phyloP scores from a whole-genome alignment of 2,113 vertebrate genomes.

The Fulica atra region DNA sequence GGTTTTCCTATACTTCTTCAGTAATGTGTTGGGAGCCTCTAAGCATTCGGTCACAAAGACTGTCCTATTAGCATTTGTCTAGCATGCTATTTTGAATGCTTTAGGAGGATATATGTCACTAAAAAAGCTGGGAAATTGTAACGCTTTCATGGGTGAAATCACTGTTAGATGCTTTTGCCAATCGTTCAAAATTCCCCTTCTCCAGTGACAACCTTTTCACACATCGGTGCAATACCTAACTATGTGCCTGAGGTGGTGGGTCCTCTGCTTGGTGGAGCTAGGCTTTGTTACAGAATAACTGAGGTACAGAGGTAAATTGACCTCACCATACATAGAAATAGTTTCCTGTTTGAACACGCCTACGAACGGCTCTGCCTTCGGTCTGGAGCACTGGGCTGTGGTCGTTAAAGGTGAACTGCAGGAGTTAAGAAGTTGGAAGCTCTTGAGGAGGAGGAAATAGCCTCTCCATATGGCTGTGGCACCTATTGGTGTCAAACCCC shows the following conservation, averaged over 20 bases:
- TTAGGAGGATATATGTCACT: neutral
- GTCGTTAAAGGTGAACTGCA: neutral
- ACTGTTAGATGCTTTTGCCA: neutral
- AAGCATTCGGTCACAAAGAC: neutral
- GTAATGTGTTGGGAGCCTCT: neutral
- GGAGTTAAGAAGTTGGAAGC: neutral
- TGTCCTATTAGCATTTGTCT: neutral
- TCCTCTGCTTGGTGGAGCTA: neutral
- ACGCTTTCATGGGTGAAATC: neutral
- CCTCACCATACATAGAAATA: neutral
- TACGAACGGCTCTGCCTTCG: neutral
- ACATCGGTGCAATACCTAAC: neutral
- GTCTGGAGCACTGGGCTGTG: neutral
- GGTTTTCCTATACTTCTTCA: neutral
- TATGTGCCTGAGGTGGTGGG: neutral
- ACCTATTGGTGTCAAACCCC: neutral
- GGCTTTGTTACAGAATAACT: neutral
- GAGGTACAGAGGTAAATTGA: neutral
- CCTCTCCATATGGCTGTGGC: neutral
- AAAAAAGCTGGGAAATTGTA: neutral
- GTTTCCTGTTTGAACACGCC: accelerated
- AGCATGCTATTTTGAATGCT: neutral
- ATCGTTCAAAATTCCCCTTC: neutral
- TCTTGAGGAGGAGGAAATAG: neutral
- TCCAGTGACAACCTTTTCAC: neutral